Base-by-base conservation (phyloP, 2,888 invertebrate species). In the Erannis defoliaria region DNA sequence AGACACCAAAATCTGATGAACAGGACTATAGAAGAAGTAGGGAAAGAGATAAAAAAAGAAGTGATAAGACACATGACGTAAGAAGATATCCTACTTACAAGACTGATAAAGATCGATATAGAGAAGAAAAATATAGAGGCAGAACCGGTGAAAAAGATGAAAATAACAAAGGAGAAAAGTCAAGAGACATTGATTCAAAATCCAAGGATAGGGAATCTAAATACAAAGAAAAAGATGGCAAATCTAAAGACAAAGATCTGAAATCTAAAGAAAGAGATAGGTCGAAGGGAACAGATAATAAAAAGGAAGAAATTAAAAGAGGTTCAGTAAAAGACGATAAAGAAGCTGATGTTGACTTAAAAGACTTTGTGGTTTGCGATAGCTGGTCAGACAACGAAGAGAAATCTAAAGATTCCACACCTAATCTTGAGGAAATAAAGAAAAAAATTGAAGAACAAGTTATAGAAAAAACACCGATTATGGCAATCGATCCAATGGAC, bases 301-400 rank as follows among this genome's bases (percentile, higher is more conserved):
- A 71, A 33, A 76, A 64, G 23, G 68, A 71, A 40, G 68, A 74
- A 23, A 35, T 33, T 9, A 66, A 71, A 51, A 71, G 72, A 50
- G 53, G 46, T n/a, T 4, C 50, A 16, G 73, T 70, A 3, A 79
- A 74, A 56, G 70, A 72, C 31, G 57, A 46, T 5, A 82, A 82
- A 64, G 93, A 90, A 71, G 78, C 90, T 10, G 82, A 89, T 51
- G 85, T 90, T 0, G 83, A 89, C 73, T 78, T 93, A 12, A 87
- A 79, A 61, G 93, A 93, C 72, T 93, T 86, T 64, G 77, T 93
- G 40, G 83, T 93, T 12, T 93, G 93, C 62, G 93, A 93, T 55
- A 93, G 93, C 68, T 93, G 93, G 93, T 93, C 93, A 14, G 93
- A 93, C 26, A 90, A 87, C 46, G 93, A 92, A 10, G 90, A 90